phyloP scores from a whole-genome alignment of 2,797 vertebrate genomes.

The Pseudopleuronectes americanus region DNA sequence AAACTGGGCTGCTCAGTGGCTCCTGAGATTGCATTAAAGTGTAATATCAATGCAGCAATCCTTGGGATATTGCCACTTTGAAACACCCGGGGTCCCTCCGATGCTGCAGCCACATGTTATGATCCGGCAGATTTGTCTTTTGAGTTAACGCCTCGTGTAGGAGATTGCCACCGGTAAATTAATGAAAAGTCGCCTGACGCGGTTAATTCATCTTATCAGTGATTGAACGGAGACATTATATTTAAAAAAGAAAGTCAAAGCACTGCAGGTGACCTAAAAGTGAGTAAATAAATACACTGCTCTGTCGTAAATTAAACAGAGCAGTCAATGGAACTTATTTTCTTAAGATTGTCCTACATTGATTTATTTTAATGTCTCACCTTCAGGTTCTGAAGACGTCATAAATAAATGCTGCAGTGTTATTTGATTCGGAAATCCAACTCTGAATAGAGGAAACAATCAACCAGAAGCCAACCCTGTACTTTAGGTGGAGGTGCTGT shows the following conservation, averaged over 20 bases:
- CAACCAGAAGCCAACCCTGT: neutral
- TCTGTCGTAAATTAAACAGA: conserved; percentile 30
- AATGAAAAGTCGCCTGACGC: conserved; percentile 47
- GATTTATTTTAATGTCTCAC: conserved; percentile 33
- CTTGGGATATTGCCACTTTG: conserved; percentile 77
- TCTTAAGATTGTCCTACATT: neutral
- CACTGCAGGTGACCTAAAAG: conserved; percentile 30
- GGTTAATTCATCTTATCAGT: conserved; percentile 63
- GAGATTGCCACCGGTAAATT: conserved; percentile 50
- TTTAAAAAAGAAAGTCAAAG: neutral
- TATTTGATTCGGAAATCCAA: neutral
- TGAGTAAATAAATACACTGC: conserved; percentile 36
- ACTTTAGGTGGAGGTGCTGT: neutral
- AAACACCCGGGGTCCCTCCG: conserved; percentile 51
- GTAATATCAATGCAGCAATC: conserved; percentile 79
- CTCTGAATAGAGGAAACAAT: neutral
- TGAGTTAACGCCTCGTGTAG: conserved; percentile 55
- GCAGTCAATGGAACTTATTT: conserved; percentile 14
- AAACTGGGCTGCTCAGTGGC: conserved; percentile 73
- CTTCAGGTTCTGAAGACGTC: conserved; percentile 11
- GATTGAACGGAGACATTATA: conserved; percentile 30
- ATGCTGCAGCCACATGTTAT: conserved; percentile 53
- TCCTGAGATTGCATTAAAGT: conserved; percentile 81
- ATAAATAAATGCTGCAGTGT: conserved; percentile 21
- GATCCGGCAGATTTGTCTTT: conserved; percentile 62